A percentile compares a stretch with the other conserved stretches of the same genome.
These are phyloP conservation scores for Dissostichus mawsoni DNA, from an alignment of 2,113 vertebrate species.

Conservation along the genomic window DNA sequence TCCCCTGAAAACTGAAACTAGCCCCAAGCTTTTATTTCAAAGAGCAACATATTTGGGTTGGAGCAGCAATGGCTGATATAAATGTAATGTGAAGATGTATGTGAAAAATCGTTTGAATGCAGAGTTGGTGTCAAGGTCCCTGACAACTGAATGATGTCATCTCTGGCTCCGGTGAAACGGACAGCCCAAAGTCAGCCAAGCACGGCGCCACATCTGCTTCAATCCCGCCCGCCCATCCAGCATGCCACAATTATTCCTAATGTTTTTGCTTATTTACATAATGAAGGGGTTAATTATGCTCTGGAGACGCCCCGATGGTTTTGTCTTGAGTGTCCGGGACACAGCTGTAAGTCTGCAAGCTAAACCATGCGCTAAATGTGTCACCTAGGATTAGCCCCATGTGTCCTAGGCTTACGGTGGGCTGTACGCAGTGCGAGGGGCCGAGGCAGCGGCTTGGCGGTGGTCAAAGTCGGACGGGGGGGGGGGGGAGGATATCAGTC, in stretches of 20 bases:
- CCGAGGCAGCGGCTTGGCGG: constrained; percentile 68
- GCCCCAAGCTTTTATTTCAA: constrained; percentile 4
- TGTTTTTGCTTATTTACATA: constrained; percentile 77
- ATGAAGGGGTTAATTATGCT: constrained; percentile 83
- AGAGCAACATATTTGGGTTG: not conserved
- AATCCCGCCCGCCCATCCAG: constrained; percentile 49
- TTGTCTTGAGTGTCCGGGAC: constrained; percentile 85
- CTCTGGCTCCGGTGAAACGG: constrained; percentile 51
- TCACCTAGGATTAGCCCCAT: constrained; percentile 83
- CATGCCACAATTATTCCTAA: constrained; percentile 65
- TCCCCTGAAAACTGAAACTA: not conserved
- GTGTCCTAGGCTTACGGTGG: constrained; percentile 56
- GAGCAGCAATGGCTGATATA: not conserved
- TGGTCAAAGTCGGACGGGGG: constrained; percentile 55
- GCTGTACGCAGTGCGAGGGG: constrained; percentile 61
- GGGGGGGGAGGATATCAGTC: constrained; percentile 51
- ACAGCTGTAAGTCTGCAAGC: constrained; percentile 86
- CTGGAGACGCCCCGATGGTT: constrained; percentile 76
- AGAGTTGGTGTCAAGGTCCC: constrained; percentile 46
- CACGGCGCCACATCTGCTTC: constrained; percentile 75
- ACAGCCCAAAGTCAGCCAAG: constrained; percentile 71
- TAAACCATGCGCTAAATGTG: constrained; percentile 87
- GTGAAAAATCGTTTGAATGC: not conserved
- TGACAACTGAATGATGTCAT: constrained; percentile 63
- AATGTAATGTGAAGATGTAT: not conserved